Evolutionary conservation across 1,140 invertebrate species (phyloP), one percentile per base, ranked within the genome.

Genomic region (Drosophila busckii): DNA sequence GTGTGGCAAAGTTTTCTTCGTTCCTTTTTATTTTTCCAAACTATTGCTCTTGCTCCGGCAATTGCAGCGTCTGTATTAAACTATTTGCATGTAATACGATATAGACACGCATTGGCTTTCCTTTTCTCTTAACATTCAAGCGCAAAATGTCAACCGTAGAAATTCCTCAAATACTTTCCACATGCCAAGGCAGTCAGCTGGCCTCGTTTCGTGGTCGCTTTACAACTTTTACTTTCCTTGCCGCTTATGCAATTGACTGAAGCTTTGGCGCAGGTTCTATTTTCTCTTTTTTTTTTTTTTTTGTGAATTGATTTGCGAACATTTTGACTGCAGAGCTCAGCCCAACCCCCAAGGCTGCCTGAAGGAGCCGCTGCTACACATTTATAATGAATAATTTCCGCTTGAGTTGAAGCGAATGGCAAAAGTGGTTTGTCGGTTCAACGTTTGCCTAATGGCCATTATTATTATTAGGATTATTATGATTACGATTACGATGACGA

Each of bases 401-500:
- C 71, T 68, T 54, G 71, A 78, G 52, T 71, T 67, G 73, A 71
- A 78, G 66, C 70, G 66, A 76, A 78, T 76, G 56, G 70, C 53
- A 52, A 71, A 67, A 78, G 68, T 80, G 56, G 58, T 76, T 75
- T 46, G 60, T 54, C 54, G 67, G 54, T 45, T 67, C 45, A 63
- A 70, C 55, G 68, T 71, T 71, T 73, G 55, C 71, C 62, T 78
- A 76, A 76, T 70, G 66, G 66, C 71, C 71, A 70, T 76, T 67
- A 78, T 70, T 78, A 62, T 66, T 78, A 78, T 78, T 80, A 80
- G 62, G 73, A 78, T 71, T 80, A 71, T 78, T 67, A 78, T 78
- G 62, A 63, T 78, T 61, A 56, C 29, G 58, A 78, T 56, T 71
- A 64, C 70, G 58, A 78, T 56, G 67, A 64, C 70, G 42, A 42